These are phyloP conservation scores for Ecdyonurus torrentis DNA, from an alignment of 2,888 invertebrate species.

Conservation along the genomic window DNA sequence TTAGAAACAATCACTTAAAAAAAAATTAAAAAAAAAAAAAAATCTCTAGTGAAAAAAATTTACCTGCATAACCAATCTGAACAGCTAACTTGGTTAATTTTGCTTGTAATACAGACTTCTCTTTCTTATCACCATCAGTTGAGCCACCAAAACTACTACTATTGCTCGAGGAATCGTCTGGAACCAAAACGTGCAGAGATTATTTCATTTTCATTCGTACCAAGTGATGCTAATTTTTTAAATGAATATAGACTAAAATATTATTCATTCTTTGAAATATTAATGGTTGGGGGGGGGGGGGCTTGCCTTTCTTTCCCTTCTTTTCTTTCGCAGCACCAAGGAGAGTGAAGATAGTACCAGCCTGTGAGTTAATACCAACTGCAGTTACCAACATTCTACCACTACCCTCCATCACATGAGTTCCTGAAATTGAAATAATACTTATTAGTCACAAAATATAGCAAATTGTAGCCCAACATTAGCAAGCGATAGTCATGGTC, in stretches of 20 bases:
- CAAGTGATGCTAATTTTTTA: neutral
- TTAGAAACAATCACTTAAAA: neutral
- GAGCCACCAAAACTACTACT: neutral
- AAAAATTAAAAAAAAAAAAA: neutral
- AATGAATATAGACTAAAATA: no score
- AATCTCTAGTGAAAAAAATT: slow-evolving; percentile 4
- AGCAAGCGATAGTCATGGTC: no score
- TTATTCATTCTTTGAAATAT: no score
- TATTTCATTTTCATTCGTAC: no score
- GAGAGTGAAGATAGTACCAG: slow-evolving; percentile 46
- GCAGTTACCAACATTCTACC: slow-evolving; percentile 46
- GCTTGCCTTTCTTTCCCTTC: slow-evolving; percentile 25
- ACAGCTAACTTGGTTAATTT: slow-evolving; percentile 47
- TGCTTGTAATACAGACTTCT: slow-evolving; percentile 39
- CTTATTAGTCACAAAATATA: slow-evolving; percentile 18
- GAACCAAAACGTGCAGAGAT: neutral
- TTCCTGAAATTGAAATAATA: slow-evolving; percentile 28
- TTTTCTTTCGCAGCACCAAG: slow-evolving; percentile 34
- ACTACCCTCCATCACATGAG: slow-evolving; percentile 51
- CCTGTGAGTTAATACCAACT: slow-evolving; percentile 48
- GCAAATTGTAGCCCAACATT: neutral
- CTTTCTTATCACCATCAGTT: slow-evolving; percentile 10
- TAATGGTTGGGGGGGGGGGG: no score
- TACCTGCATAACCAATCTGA: slow-evolving; percentile 48
- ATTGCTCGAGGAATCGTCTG: neutral